phyloP scores from a whole-genome alignment of 2,113 vertebrate genomes.

The Silurus asotus region DNA sequence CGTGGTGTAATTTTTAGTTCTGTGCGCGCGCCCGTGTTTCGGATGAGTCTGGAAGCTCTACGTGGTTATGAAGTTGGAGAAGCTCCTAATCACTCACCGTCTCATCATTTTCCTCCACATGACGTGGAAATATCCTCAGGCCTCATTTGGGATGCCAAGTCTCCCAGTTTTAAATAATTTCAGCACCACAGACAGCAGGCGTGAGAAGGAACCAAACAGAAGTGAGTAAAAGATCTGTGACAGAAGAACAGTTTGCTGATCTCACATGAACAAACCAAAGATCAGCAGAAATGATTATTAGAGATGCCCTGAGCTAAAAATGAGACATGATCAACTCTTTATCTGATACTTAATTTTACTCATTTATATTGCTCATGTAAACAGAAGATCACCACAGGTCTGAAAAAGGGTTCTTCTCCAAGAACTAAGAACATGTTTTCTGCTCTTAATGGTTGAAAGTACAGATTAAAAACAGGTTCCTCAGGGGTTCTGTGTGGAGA shows the following conservation, averaged over 20 bases:
- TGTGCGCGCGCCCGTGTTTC: background rate
- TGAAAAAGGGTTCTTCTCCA: background rate
- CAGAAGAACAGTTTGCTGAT: background rate
- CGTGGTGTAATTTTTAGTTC: background rate
- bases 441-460: background rate
- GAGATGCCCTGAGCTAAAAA: background rate
- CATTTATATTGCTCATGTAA: background rate
- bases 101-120: conserved; percentile 13
- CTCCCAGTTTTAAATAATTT: background rate
- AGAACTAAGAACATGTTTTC: background rate
- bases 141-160: background rate
- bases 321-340: background rate
- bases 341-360: background rate
- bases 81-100: background rate
- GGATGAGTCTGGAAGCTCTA: background rate
- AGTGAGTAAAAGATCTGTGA: background rate
- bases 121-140: background rate
- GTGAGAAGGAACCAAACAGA: background rate
- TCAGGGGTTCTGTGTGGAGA: background rate
- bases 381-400: too few relatives aligned
- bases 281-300: background rate
- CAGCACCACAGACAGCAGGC: background rate
- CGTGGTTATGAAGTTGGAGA: background rate
- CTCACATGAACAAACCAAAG: background rate
- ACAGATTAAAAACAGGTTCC: background rate